Conservation (phyloP, 2,888 invertebrate genomes). For the Deladenus siricidicola region DNA sequence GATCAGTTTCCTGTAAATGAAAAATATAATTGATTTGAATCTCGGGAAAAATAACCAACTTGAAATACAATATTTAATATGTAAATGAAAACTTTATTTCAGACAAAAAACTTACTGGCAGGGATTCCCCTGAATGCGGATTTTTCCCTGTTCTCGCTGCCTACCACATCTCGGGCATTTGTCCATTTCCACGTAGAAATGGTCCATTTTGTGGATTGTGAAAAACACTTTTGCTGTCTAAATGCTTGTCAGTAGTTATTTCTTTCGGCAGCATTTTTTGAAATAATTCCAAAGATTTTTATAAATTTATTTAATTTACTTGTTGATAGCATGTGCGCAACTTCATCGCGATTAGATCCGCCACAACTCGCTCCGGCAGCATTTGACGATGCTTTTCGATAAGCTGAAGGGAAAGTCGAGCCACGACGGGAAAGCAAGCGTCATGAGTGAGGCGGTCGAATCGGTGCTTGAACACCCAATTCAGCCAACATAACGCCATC, state of each 20-base stretch:
- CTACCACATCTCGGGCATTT: conserved; percentile 47
- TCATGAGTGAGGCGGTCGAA: conserved; percentile 35
- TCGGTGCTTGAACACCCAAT: conserved; percentile 48
- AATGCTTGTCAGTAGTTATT: conserved; percentile 15
- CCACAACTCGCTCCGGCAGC: conserved; percentile 44
- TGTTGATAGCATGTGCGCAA: conserved; percentile 46
- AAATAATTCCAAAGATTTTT: no score
- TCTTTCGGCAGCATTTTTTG: neutral
- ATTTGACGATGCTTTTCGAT: conserved; percentile 49
- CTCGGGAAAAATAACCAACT: no score
- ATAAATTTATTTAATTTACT: conserved; percentile 25
- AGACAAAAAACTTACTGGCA: conserved; percentile 44
- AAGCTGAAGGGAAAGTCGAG: conserved; percentile 40
- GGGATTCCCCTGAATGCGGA: conserved; percentile 45
- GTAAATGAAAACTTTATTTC: neutral
- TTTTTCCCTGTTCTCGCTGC: conserved; percentile 41
- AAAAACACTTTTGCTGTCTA: conserved; percentile 47
- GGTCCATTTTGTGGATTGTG: conserved; percentile 48
- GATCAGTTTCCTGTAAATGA: conserved; percentile 39
- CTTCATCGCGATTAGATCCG: conserved; percentile 49
- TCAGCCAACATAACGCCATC: conserved; percentile 50
- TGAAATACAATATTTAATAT: no score
- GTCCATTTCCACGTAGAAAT: conserved; percentile 46
- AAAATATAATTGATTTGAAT: no score
- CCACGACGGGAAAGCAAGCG: conserved; percentile 42